Conservation (phyloP, 2,797 vertebrate species). For the Ficedula albicollis region DNA sequence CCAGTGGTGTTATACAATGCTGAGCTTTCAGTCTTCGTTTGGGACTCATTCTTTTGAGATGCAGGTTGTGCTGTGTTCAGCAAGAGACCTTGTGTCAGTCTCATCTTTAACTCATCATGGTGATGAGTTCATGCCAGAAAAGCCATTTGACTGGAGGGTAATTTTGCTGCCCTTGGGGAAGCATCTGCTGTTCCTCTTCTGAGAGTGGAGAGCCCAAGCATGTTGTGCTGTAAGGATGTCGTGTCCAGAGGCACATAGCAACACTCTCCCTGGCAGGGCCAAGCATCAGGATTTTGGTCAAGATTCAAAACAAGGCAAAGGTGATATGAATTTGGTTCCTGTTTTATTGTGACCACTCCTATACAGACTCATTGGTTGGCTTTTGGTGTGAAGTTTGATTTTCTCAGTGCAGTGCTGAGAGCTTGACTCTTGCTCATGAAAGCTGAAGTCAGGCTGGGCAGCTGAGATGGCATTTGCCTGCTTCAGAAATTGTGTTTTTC, state of each 20-base stretch:
- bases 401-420: background rate
- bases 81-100: background rate
- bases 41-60: background rate
- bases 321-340: background rate
- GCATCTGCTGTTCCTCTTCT: background rate
- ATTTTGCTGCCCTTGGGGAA: background rate
- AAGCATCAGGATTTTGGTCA: background rate
- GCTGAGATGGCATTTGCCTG: background rate
- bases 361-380: background rate
- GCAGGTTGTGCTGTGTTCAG: background rate
- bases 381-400: background rate
- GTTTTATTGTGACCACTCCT: background rate
- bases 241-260: background rate
- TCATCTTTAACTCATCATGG: accelerated
- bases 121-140: background rate
- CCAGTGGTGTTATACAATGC: background rate
- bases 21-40: background rate
- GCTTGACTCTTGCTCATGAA: background rate
- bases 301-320: background rate
- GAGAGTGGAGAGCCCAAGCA: background rate
- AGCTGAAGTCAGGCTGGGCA: background rate
- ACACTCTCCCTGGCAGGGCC: accelerated
- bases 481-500: background rate
- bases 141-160: background rate
- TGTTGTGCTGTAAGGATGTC: background rate